Conservation (phyloP, 2,888 invertebrate species). For the Caenorhabditis angaria region DNA sequence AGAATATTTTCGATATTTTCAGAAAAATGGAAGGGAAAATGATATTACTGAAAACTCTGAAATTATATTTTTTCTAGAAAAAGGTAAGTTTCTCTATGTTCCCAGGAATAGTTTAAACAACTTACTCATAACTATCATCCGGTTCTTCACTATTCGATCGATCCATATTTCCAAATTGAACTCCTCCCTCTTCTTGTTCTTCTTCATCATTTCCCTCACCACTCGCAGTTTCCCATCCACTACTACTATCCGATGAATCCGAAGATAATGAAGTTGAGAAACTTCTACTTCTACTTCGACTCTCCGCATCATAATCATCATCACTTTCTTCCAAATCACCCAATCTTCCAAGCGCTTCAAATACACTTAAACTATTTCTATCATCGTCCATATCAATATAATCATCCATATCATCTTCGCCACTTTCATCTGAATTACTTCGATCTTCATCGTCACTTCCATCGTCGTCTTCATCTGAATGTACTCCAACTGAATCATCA, state of each 20-base stretch:
- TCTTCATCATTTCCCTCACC: neutral
- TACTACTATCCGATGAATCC: neutral
- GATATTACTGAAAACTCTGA: too few species aligned
- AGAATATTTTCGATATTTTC: neutral
- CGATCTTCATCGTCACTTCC: constrained; percentile 21
- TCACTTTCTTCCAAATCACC: neutral
- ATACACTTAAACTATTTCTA: constrained; percentile 8
- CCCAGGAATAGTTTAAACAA: too few species aligned
- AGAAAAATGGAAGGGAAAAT: neutral
- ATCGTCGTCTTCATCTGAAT: constrained; percentile 10
- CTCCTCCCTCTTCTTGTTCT: neutral
- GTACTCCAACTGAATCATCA: constrained; percentile 1
- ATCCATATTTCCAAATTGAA: neutral
- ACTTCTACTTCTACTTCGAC: neutral
- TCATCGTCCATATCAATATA: neutral
- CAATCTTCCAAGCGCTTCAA: constrained; percentile 25
- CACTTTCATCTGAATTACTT: constrained; percentile 13
- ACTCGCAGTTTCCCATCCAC: neutral
- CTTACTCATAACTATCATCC: constrained; percentile 8
- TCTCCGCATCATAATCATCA: constrained; percentile 8
- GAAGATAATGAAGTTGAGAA: neutral
- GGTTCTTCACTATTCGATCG: neutral
- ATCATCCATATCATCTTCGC: constrained; percentile 5
- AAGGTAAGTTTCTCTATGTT: neutral
- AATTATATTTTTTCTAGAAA: too few species aligned